Evolutionary conservation across 2,797 vertebrate species (phyloP), one percentile per base, ranked within the genome.

Genomic region (Rhynchonycteris naso): DNA sequence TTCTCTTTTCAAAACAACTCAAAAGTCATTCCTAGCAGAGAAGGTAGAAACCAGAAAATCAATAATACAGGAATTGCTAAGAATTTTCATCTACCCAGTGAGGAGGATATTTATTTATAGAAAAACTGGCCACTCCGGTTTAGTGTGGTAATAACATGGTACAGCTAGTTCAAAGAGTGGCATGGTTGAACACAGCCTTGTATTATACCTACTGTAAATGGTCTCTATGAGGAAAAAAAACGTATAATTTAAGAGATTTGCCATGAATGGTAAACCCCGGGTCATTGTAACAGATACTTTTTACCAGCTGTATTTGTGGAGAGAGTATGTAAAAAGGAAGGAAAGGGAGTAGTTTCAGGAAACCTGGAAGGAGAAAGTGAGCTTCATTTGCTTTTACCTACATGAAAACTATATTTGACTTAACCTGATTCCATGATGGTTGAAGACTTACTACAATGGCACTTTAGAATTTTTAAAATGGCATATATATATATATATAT

Each of bases 21-120:
- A 90, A 93, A 97, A 96, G 69, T 74, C 43, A n/a, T 87, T 95
- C 38, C 82, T 72, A 93, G 68, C 15, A 68, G 85, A 94, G 91
- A 74, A 96, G 61, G 88, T 94, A 9, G 94, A 97, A 97, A 90
- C 81, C 52, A 92, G 76, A 93, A 94, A 97, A 96, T 97, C 95
- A 93, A 95, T 98, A 97, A 97, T 93, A 84, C 92, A 88, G 90
- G 95, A 98, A 97, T 74, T 97, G 58, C 80, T 88, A 85, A 79
- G 80, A 95, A 93, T 81, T 97, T 69, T 96, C 96, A 81, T 98
- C 93, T 98, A 95, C 96, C 72, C 97, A 97, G 96, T 74, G 56
- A 98, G 95, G 95, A 97, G 97, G 95, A 93, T 97, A 96, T 94
- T 98, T 98, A 98, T 98, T 98, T 98, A 98, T 98, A 98, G 98